Evolutionary conservation across 2,888 invertebrate species (phyloP), one percentile per base, ranked within the genome.

Genomic region (Neoscelio sp.): DNA sequence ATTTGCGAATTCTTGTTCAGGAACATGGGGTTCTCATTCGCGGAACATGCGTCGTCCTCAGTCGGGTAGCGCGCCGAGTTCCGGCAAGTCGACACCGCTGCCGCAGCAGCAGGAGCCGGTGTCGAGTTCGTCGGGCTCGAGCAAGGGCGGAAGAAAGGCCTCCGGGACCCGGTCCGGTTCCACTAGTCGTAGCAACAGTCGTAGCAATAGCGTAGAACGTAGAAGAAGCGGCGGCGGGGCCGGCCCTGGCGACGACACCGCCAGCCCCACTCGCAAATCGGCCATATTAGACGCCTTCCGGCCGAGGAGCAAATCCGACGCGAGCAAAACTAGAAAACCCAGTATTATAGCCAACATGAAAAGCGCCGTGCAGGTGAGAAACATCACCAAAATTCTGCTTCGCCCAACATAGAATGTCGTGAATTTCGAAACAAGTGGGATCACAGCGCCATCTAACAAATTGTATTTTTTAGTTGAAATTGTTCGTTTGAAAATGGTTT

Each of bases 331-430:
- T 82, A 92, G 92, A 81, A 92, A 92, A 75, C 92, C 93, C 82
- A 92, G 95, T 77, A 94, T 97, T 87, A 96, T 97, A 93, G 93
- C 96, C 81, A 96, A 96, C 87, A 95, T 97, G 93, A 96, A 94
- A 89, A 94, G 94, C 85, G 96, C 95, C 38, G 94, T 96, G 88
- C 95, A 96, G 93, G 95, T 95, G 89, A 89, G 68, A 58, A 8
- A 20, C n/a, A 10, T 20, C 2, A n/a, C n/a, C n/a, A n/a, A n/a
- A n/a, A n/a, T n/a, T n/a, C n/a, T n/a, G n/a, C n/a, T n/a, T n/a
- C n/a, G n/a, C n/a, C n/a, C n/a, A n/a, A n/a, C n/a, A n/a, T n/a
- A n/a, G n/a, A n/a, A n/a, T n/a, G n/a, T n/a, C n/a, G n/a, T n/a
- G n/a, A n/a, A n/a, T n/a, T n/a, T n/a, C n/a, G n/a, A n/a, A n/a